A percentile compares a stretch with the other conserved stretches of the same genome.
Conservation (phyloP, 2,113 vertebrate species). For the Python bivittatus region DNA sequence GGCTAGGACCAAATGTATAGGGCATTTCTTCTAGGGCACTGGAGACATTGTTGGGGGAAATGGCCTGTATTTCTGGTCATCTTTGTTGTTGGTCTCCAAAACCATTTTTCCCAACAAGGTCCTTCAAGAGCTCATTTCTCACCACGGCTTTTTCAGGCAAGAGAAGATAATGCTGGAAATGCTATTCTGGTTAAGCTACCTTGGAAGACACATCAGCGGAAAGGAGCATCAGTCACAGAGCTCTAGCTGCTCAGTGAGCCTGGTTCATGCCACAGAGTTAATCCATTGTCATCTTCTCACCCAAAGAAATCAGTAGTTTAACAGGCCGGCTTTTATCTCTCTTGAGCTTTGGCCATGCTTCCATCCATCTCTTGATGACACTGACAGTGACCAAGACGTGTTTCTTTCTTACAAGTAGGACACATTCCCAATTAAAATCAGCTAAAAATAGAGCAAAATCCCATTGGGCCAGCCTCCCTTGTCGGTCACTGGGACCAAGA, state of each 20-base stretch:
- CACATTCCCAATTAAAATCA: not conserved
- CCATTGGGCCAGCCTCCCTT: not conserved
- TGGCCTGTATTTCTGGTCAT: conserved; percentile 58
- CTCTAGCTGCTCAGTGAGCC: too few species aligned
- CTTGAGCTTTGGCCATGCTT: not conserved
- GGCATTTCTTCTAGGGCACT: conserved; percentile 45
- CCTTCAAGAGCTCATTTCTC: conserved; percentile 70
- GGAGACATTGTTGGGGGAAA: conserved; percentile 8
- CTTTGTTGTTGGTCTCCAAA: conserved; percentile 72
- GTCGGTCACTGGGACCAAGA: not conserved
- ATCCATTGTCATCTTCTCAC: not conserved
- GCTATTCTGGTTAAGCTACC: conserved; percentile 44
- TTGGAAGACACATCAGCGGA: not conserved
- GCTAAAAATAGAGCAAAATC: not conserved
- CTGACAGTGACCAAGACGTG: not conserved
- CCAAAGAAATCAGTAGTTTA: not conserved
- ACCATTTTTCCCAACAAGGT: conserved; percentile 50
- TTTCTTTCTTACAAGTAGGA: not conserved
- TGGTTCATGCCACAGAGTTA: not conserved
- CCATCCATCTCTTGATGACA: not conserved
- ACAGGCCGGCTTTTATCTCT: not conserved
- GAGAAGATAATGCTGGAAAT: conserved; percentile 72
- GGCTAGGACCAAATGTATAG: conserved; percentile 60
- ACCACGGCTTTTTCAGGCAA: conserved; percentile 67
- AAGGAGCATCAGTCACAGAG: not conserved